phyloP scores from a whole-genome alignment of 2,113 vertebrate species.

The Heteronetta atricapilla region DNA sequence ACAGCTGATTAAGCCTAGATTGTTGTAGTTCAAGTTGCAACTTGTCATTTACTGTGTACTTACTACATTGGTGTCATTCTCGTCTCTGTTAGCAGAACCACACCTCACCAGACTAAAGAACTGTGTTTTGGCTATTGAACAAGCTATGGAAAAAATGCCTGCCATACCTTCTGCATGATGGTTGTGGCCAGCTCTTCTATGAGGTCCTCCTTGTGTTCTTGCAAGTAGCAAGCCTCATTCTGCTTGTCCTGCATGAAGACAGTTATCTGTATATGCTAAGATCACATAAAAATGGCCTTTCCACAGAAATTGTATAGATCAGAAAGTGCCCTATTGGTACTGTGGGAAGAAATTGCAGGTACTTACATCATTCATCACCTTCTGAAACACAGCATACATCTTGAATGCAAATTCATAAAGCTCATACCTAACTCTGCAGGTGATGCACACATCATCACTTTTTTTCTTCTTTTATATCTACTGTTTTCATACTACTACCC shows the following conservation, averaged over 20 bases:
- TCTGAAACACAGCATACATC: neutral
- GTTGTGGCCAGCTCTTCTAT: constrained; percentile 94
- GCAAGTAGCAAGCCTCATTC: constrained; percentile 93
- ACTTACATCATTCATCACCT: neutral
- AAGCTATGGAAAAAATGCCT: neutral
- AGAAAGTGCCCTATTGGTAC: neutral
- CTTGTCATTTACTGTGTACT: neutral
- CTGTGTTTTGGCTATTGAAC: neutral
- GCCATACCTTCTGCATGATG: constrained; percentile 92
- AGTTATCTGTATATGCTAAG: neutral
- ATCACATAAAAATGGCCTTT: neutral
- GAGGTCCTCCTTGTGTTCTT: constrained; percentile 94
- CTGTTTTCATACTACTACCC: neutral
- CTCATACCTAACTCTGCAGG: neutral
- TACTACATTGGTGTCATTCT: neutral
- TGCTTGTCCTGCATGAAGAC: constrained; percentile 88
- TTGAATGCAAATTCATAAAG: neutral
- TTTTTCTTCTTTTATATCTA: neutral
- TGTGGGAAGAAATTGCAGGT: neutral
- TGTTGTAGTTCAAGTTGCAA: neutral
- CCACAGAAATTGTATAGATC: neutral
- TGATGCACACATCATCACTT: neutral
- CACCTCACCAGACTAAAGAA: neutral
- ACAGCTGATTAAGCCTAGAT: neutral
- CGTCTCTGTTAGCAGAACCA: neutral